Evolutionary conservation across 92 coral and sea anemone genomes (phyloP), one percentile per base, ranked within the genome.

Genomic region (Montipora capitata): DNA sequence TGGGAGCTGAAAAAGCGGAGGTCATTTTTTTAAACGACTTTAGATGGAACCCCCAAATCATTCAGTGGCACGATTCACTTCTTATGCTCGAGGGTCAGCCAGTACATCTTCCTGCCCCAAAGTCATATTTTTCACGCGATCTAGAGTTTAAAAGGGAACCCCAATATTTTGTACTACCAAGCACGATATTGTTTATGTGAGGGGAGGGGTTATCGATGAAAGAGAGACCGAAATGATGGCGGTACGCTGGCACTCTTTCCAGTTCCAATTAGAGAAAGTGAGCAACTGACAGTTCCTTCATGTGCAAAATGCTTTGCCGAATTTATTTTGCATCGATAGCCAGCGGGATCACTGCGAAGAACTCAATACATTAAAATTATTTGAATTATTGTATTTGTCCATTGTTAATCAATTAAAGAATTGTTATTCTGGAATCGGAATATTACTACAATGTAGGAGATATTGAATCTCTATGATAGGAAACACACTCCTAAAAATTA

Each of bases 31-130:
- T 88, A 6, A 76, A 91, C 51, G 80, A 85, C 65, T 92, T 88
- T 57, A 80, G 90, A 4, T 89, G 95, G 93, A 68, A 40, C 8
- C 68, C 81, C 7, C 39, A 74, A 6, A 61, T 83, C 9, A 92
- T 92, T 15, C 0, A 4, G 27, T 61, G 66, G 66, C 66, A 61
- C 3, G 66, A 61, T 61, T 61, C 14, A 56, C 78, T 79, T 11
- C 88, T 61, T 6, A 61, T 61, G 66, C 66, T 14, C 4, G 48
- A 67, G 72, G 72, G 72, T 6, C 72, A 67, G 72, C 72, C 72
- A 13, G 72, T 67, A 13, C 72, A 67, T 15, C 44, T 67, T 67
- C 72, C 72, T 67, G 72, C 72, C 11, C 72, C 72, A 35, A 67
- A 67, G 44, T 39, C n/a, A 1, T 8, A 27, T 15, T 67, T 67